Evolutionary conservation across 2,888 invertebrate species (phyloP).

Genomic region (Pristionchus maxplancki): DNA sequence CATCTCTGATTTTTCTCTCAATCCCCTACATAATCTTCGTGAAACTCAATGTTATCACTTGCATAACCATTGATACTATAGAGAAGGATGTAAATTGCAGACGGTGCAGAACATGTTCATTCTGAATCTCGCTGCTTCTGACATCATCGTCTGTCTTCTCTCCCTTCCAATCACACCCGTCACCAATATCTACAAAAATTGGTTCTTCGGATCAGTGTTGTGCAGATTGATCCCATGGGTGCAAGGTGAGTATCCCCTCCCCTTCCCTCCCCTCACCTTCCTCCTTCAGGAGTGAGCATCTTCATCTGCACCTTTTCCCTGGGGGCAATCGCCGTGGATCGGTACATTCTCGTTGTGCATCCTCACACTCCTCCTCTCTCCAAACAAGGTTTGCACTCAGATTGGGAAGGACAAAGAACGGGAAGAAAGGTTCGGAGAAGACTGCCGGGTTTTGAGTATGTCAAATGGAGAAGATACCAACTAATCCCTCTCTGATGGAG

Average conservation of each 20-base stretch:
- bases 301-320: slow-evolving; percentile 97
- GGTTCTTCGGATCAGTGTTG: slow-evolving; percentile 92
- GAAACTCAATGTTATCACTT: no score
- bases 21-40: no score
- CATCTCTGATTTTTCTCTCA: no score
- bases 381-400: slow-evolving; percentile 57
- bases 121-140: slow-evolving; percentile 93
- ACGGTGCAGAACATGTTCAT: slow-evolving; percentile 88
- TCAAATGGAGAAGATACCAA: slow-evolving; percentile 32
- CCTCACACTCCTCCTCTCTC: slow-evolving; percentile 69
- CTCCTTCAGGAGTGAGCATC: slow-evolving; percentile 87
- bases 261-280: neutral
- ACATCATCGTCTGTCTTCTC: slow-evolving; percentile 91
- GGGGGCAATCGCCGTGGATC: slow-evolving; percentile 95
- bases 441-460: neutral
- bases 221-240: slow-evolving; percentile 95
- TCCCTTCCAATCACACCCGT: slow-evolving; percentile 97
- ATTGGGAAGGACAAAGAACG: slow-evolving; percentile 21
- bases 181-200: slow-evolving; percentile 90
- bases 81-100: no score
- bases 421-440: neutral
- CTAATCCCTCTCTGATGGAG: slow-evolving; percentile 5
- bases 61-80: no score
- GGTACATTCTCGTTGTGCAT: slow-evolving; percentile 87
- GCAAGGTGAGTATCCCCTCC: slow-evolving; percentile 81